phyloP scores from a whole-genome alignment of 2,797 vertebrate species.

The Myiotriccus ornatus region DNA sequence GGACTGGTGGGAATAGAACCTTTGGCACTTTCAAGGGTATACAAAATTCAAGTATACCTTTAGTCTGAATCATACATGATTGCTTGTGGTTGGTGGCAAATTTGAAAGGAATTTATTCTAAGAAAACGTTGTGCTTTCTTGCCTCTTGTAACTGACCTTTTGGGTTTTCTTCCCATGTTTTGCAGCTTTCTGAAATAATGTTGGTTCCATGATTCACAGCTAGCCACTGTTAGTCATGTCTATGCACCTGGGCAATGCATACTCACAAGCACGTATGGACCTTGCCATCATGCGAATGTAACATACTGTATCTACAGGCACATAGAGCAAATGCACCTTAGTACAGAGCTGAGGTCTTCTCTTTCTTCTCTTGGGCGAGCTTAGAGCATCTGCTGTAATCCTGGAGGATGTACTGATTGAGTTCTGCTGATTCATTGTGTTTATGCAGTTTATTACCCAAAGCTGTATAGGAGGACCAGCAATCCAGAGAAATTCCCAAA shows the following conservation, averaged over 20 bases:
- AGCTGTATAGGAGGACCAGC: neutral
- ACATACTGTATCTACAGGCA: neutral
- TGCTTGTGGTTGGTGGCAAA: neutral
- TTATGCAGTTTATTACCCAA: neutral
- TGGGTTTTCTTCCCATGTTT: neutral
- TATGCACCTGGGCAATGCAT: neutral
- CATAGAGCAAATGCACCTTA: neutral
- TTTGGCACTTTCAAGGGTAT: neutral
- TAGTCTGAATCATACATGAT: neutral
- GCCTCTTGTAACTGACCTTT: neutral
- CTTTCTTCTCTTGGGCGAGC: neutral
- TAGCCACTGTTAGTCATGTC: neutral
- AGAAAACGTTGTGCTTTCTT: neutral
- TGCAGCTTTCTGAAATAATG: neutral
- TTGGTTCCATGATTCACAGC: neutral
- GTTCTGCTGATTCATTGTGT: constrained; percentile 11
- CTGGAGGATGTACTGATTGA: neutral
- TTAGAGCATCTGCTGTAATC: neutral
- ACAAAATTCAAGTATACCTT: neutral
- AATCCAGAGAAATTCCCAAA: neutral
- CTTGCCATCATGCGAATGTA: neutral
- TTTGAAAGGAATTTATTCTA: neutral
- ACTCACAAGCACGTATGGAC: neutral
- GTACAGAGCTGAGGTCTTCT: neutral
- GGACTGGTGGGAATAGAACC: neutral